Evolutionary conservation across 2,888 invertebrate species (phyloP), one percentile per base, ranked within the genome.

Genomic region (Stomorhina lunata): DNA sequence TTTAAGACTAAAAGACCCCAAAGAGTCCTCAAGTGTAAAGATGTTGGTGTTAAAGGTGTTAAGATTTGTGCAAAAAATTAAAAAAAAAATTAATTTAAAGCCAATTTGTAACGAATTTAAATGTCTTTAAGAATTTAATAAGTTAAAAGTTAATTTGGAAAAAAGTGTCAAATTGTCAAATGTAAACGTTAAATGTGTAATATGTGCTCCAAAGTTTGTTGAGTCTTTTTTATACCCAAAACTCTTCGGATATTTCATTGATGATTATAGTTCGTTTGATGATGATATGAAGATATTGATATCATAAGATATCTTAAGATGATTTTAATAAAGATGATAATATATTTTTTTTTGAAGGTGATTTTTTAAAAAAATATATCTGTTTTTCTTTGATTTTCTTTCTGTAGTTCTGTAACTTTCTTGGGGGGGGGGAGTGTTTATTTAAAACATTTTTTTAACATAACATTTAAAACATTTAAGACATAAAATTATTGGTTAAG

Each of bases 221-320:
- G 82, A 82, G 79, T 82, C 82, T 79, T 79, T 79, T 82, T 82
- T 82, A 82, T 79, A 79, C 66, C 32, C 79, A 79, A 76, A 32
- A 79, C 66, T 82, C 79, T 61, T 71, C 71, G 79, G 79, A 59
- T 55, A 37, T 48, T 68, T 63, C 43, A 22, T 22, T 61, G 22
- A 34, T 71, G 45, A 32, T 68, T 53, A 12, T 43, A 63, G 48
- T 40, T 22, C 29, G 32, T 43, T 68, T 65, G 57, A 22, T 37
- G 37, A 63, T 61, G 6, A n/a, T 53, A 29, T 37, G 7, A 57
- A 5, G 25, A 22, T 53, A 15, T 55, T 48, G 40, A 48, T 55
- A 10, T 72, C 15, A 40, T 68, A 34, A 17, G 20, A 48, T 59
- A 4, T 57, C 22, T 17, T 29, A n/a, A n/a, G 15, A 29, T 61